Evolutionary conservation across 2,797 vertebrate species (phyloP).

Genomic region (Sebastes trivittatus): DNA sequence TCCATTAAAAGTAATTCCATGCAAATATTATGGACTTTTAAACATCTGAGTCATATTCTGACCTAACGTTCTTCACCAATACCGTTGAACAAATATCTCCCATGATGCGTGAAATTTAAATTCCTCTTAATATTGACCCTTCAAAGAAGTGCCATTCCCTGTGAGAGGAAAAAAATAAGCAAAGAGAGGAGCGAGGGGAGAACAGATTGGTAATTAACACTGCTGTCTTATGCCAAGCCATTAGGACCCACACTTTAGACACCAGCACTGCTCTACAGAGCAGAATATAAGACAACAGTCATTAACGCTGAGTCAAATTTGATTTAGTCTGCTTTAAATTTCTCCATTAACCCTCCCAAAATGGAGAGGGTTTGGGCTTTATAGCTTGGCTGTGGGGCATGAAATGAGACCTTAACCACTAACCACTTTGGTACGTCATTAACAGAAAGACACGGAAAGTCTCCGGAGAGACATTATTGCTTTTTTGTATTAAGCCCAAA

Average conservation of each 20-base stretch:
- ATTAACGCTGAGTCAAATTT: conserved; percentile 14
- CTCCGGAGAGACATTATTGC: neutral
- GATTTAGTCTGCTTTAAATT: conserved; percentile 35
- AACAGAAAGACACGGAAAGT: neutral
- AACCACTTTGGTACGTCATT: conserved; percentile 11
- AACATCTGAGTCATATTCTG: neutral
- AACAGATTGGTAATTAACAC: conserved; percentile 34
- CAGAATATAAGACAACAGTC: conserved; percentile 8
- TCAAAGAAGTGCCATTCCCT: neutral
- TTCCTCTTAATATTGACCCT: neutral
- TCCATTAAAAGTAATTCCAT: neutral
- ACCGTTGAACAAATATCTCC: neutral
- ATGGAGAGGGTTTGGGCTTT: neutral
- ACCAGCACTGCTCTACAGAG: conserved; percentile 10
- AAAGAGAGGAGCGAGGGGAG: neutral
- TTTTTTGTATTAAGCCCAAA: neutral
- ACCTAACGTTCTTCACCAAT: neutral
- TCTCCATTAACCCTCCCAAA: conserved; percentile 22
- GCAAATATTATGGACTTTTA: neutral
- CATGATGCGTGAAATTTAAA: neutral
- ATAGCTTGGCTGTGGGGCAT: conserved; percentile 8
- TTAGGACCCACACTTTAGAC: conserved; percentile 5
- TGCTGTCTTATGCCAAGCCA: neutral
- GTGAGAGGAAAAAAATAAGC: neutral
- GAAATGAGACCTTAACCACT: conserved; percentile 35